phyloP scores from a whole-genome alignment of 2,888 invertebrate genomes.

The Folsomia candida region DNA sequence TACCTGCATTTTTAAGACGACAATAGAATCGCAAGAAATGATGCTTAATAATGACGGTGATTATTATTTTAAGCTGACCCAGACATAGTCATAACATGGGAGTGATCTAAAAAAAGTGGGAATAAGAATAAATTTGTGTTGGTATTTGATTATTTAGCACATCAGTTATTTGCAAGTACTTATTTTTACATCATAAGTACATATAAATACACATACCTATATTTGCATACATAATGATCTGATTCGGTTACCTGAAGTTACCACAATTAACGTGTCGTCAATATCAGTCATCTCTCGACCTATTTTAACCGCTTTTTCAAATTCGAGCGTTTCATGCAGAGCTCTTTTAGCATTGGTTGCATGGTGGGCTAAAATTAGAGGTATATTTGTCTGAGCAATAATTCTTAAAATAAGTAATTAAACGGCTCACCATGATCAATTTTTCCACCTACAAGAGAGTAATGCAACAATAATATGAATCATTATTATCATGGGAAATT shows the following conservation, averaged over 20 bases:
- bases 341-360: slow-evolving; percentile 62
- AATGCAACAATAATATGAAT: too few relatives aligned
- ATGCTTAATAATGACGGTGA: background rate
- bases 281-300: slow-evolving; percentile 62
- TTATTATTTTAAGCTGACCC: background rate
- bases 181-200: too few relatives aligned
- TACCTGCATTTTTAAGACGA: slow-evolving; percentile 5
- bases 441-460: slow-evolving; percentile 53
- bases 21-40: too few relatives aligned
- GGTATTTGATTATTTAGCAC: too few relatives aligned
- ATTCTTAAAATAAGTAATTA: too few relatives aligned
- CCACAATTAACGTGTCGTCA: slow-evolving; percentile 74
- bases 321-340: slow-evolving; percentile 73
- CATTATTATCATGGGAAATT: too few relatives aligned
- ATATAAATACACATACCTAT: too few relatives aligned
- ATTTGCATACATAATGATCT: slow-evolving; percentile 55
- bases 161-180: too few relatives aligned
- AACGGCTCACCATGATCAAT: slow-evolving; percentile 63
- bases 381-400: too few relatives aligned
- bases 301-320: slow-evolving; percentile 66
- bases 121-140: too few relatives aligned
- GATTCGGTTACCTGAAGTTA: too few relatives aligned
- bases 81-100: slow-evolving; percentile 69
- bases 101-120: too few relatives aligned
- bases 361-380: slow-evolving; percentile 61